Conservation (phyloP, 2,888 invertebrate genomes). For the Metacarcinus magister region DNA sequence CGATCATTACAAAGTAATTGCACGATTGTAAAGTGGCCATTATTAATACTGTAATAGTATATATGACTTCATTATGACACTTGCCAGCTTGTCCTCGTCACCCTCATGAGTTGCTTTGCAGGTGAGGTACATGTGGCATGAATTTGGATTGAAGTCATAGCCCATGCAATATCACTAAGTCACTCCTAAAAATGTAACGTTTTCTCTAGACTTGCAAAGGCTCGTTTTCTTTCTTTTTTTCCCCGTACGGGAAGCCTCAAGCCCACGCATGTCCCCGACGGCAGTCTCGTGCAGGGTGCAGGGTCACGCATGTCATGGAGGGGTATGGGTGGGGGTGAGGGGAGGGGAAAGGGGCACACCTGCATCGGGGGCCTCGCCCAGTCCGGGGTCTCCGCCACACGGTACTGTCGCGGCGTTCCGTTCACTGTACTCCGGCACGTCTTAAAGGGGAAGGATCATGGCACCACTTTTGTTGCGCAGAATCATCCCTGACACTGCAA, state of each 20-base stretch:
- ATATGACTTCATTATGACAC: neutral
- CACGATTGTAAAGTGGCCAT: neutral
- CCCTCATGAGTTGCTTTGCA: neutral
- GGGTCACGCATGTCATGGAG: neutral
- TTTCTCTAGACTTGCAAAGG: neutral
- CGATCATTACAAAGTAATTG: neutral
- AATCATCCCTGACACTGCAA: neutral
- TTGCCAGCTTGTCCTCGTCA: neutral
- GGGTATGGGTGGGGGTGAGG: neutral
- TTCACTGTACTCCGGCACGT: neutral
- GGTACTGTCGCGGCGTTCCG: neutral
- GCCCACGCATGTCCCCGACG: neutral
- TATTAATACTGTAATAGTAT: neutral
- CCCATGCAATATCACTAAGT: neutral
- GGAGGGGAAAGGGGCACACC: neutral
- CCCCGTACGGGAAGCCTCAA: neutral
- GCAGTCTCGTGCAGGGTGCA: neutral
- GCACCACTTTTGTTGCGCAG: neutral
- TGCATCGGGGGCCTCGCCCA: neutral
- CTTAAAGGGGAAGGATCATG: neutral
- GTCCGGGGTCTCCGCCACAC: neutral
- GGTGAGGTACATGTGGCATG: neutral
- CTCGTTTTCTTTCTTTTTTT: conserved; percentile 5
- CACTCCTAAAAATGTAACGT: conserved; percentile 6
- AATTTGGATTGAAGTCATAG: neutral